These are phyloP conservation scores for Deroptyus accipitrinus DNA, from an alignment of 2,113 vertebrate species.

Conservation along the genomic window DNA sequence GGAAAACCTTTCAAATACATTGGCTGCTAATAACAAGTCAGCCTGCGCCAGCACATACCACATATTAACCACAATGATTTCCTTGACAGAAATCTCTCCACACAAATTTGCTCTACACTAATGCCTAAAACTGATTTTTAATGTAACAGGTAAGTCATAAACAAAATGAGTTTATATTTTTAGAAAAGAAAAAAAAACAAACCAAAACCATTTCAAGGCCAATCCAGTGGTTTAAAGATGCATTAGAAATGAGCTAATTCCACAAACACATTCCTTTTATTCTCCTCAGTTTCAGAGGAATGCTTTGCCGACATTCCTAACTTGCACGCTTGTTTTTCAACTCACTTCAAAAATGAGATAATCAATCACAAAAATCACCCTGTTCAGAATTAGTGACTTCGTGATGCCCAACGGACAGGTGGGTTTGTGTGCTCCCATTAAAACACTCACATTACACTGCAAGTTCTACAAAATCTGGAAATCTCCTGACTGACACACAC, in stretches of 20 bases:
- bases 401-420: background rate
- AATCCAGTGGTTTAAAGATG: background rate
- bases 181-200: background rate
- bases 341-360: background rate
- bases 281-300: background rate
- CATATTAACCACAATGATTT: conserved; percentile 17
- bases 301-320: background rate
- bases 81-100: background rate
- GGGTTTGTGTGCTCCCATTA: background rate
- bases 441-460: background rate
- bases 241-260: background rate
- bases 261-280: background rate
- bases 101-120: background rate
- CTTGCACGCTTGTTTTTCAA: background rate
- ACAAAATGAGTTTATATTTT: background rate
- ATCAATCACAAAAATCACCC: background rate
- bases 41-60: background rate
- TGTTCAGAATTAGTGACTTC: background rate
- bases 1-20: conserved; percentile 7
- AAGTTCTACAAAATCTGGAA: background rate
- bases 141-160: background rate
- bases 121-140: background rate
- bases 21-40: background rate
- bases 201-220: background rate
- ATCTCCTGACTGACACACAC: background rate